Conservation (phyloP, 2,113 vertebrate genomes). For the Noctilio leporinus region DNA sequence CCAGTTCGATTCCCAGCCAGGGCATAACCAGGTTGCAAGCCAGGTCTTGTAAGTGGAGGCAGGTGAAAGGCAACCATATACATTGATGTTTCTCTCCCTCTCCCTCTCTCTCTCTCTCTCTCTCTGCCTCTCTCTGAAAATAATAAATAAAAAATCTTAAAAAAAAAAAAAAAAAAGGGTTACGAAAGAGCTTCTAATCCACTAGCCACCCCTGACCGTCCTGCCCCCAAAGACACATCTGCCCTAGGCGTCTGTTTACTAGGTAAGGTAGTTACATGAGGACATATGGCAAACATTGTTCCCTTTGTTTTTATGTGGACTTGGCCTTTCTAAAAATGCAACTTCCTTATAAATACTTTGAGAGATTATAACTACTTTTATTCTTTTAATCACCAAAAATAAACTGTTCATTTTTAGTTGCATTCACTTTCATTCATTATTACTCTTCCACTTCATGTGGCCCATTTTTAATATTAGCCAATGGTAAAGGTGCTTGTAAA, state of each 20-base stretch:
- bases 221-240: background rate
- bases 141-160: no score
- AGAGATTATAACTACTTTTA: background rate
- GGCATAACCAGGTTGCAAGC: no score
- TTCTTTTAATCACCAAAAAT: background rate
- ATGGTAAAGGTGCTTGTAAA: background rate
- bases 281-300: background rate
- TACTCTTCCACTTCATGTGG: background rate
- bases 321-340: background rate
- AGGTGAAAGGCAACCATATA: no score
- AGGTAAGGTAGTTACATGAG: background rate
- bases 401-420: background rate
- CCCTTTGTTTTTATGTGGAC: background rate
- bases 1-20: no score
- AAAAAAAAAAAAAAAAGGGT: no score
- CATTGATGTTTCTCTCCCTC: no score
- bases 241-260: background rate
- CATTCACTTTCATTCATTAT: background rate
- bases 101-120: no score
- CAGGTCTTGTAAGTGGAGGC: no score
- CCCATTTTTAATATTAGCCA: background rate
- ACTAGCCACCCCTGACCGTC: accelerated
- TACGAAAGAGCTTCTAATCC: background rate
- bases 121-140: no score
- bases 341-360: background rate